These are phyloP conservation scores for Vanessa tameamea DNA, from an alignment of 1,140 invertebrate species.

Conservation along the genomic window DNA sequence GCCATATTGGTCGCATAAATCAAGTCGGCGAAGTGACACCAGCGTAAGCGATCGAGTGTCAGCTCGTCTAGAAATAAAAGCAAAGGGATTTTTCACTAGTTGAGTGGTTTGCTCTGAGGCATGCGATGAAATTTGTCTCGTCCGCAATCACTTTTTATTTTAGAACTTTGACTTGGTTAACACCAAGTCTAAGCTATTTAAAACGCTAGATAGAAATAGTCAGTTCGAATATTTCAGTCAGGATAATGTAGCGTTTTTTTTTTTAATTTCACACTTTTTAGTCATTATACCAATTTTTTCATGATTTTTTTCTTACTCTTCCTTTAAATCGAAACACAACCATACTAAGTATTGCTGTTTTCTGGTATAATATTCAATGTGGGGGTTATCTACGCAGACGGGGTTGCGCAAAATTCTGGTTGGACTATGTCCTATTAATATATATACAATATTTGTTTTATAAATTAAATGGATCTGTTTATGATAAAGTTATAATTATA, in stretches of 20 bases:
- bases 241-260: neutral
- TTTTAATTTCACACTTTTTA: neutral
- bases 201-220: neutral
- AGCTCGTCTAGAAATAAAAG: conserved; percentile 74
- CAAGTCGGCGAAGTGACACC: conserved; percentile 73
- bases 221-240: neutral
- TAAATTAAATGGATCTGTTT: too few relatives aligned
- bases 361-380: too few relatives aligned
- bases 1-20: conserved; percentile 80
- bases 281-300: too few relatives aligned
- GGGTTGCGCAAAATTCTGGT: too few relatives aligned
- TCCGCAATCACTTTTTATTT: conserved; percentile 41
- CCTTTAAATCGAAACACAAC: too few relatives aligned
- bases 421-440: too few relatives aligned
- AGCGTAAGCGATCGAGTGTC: conserved; percentile 77
- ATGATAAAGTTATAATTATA: too few relatives aligned
- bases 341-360: too few relatives aligned
- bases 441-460: too few relatives aligned
- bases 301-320: too few relatives aligned
- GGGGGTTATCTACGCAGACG: too few relatives aligned
- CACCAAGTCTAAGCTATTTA: too few relatives aligned
- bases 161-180: conserved; percentile 15
- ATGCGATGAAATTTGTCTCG: conserved; percentile 69
- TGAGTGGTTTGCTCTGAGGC: conserved; percentile 72
- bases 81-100: conserved; percentile 70